Percentiles rank a stretch among this genome's conserved stretches.
These are phyloP conservation scores for Diaperis boleti DNA, from an alignment of 2,888 invertebrate species.

Conservation along the genomic window DNA sequence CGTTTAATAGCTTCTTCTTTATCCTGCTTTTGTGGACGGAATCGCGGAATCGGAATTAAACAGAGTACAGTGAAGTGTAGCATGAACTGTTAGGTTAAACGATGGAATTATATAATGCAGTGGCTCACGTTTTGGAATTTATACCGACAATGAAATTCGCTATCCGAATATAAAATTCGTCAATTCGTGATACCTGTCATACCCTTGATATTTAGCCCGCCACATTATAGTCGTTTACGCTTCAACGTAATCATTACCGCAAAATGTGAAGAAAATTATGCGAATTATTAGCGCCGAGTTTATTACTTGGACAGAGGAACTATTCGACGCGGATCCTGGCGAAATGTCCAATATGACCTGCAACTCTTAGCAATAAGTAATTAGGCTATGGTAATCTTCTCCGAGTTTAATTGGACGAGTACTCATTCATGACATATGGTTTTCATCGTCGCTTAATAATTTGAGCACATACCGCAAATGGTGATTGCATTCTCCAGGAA, in stretches of 20 bases:
- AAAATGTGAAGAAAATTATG: slow-evolving; percentile 6
- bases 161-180: slow-evolving; percentile 2
- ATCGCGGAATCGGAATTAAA: slow-evolving; percentile 2
- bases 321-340: slow-evolving; percentile 11
- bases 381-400: no score
- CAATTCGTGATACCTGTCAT: slow-evolving; percentile 22
- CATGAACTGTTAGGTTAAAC: slow-evolving; percentile 9
- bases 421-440: not conserved
- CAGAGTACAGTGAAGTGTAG: not conserved
- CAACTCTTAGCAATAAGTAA: no score
- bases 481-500: slow-evolving; percentile 20
- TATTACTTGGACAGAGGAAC: slow-evolving; percentile 1
- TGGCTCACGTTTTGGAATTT: not conserved
- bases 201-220: slow-evolving; percentile 25
- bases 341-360: no score
- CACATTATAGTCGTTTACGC: no score
- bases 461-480: slow-evolving; percentile 1
- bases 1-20: slow-evolving; percentile 20
- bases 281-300: slow-evolving; percentile 1
- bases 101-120: slow-evolving; percentile 1
- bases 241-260: slow-evolving; percentile 12
- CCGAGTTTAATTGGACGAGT: not conserved
- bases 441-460: not conserved
- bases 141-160: not conserved
- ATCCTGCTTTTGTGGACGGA: not conserved